Conservation (phyloP, 2,797 vertebrate species). For the Philypnodon macrostomus region DNA sequence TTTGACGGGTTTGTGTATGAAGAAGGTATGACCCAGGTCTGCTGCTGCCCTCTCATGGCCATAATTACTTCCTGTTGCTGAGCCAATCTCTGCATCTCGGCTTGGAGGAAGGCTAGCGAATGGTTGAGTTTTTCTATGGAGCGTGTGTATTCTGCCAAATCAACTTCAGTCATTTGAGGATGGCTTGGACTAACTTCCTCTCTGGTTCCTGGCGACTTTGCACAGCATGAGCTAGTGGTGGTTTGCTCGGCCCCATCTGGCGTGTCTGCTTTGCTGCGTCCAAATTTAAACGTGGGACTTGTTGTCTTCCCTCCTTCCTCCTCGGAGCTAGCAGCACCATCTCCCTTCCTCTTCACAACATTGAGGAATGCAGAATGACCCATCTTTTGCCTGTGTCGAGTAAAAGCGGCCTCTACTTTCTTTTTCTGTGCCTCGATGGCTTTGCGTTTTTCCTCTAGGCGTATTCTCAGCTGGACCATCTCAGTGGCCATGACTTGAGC, state of each 20-base stretch:
- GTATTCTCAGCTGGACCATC: conserved; percentile 95
- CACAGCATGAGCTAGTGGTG: conserved; percentile 68
- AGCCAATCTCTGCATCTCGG: conserved; percentile 95
- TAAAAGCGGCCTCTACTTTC: conserved; percentile 96
- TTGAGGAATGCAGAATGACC: conserved; percentile 94
- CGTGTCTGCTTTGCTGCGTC: conserved; percentile 77
- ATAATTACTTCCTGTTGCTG: conserved; percentile 97
- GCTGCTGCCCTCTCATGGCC: conserved; percentile 93
- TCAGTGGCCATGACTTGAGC: conserved; percentile 94
- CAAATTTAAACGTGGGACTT: conserved; percentile 68
- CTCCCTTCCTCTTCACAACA: conserved; percentile 92
- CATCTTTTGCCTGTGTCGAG: conserved; percentile 92
- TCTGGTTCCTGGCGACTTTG: conserved; percentile 78
- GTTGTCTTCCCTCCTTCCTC: conserved; percentile 79
- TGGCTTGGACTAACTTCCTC: conserved; percentile 56
- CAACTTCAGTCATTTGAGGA: conserved; percentile 77
- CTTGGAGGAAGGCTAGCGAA: conserved; percentile 90
- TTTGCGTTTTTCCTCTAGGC: conserved; percentile 93
- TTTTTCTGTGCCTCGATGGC: conserved; percentile 98
- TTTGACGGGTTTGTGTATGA: conserved; percentile 86
- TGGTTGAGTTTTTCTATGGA: conserved; percentile 95
- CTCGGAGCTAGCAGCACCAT: conserved; percentile 79
- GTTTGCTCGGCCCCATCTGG: conserved; percentile 80
- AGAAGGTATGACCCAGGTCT: conserved; percentile 89
- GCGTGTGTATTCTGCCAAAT: conserved; percentile 90